A percentile compares a stretch with the other conserved stretches of the same genome.
Conservation (phyloP, 37 sponge, comb jelly and placozoan genomes). For the Oscarella lobularis region DNA sequence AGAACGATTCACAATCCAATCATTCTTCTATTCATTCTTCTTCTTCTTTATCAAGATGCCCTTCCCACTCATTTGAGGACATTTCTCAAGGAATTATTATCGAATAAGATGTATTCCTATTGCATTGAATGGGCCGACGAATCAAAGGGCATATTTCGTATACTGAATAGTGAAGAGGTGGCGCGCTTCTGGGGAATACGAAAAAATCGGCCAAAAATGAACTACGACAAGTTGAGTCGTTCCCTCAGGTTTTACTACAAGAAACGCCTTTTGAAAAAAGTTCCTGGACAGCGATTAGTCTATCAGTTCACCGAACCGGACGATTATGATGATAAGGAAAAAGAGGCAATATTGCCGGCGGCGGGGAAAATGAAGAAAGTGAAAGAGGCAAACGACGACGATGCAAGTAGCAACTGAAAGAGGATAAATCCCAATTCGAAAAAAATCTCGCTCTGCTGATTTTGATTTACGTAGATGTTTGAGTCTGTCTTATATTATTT, state of each 20-base stretch:
- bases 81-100: background rate
- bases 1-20: too few species aligned
- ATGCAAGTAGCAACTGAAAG: too few species aligned
- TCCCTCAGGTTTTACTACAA: background rate
- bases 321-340: too few species aligned
- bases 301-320: background rate
- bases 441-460: too few species aligned
- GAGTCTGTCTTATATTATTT: too few species aligned
- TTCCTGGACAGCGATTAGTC: background rate
- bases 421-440: too few species aligned
- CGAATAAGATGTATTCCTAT: background rate
- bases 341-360: too few species aligned
- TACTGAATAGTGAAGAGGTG: background rate
- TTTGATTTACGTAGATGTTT: too few species aligned
- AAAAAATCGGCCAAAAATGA: conserved; percentile 1
- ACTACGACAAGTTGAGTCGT: background rate
- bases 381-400: too few species aligned
- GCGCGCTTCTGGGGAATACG: background rate
- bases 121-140: conserved; percentile 2
- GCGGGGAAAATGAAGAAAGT: too few species aligned
- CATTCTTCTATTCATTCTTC: too few species aligned
- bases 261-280: background rate
- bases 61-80: background rate
- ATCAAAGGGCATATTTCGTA: background rate
- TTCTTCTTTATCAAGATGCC: background rate